Evolutionary conservation across 2,888 invertebrate species (phyloP).

Genomic region (Morinoia aosen): DNA sequence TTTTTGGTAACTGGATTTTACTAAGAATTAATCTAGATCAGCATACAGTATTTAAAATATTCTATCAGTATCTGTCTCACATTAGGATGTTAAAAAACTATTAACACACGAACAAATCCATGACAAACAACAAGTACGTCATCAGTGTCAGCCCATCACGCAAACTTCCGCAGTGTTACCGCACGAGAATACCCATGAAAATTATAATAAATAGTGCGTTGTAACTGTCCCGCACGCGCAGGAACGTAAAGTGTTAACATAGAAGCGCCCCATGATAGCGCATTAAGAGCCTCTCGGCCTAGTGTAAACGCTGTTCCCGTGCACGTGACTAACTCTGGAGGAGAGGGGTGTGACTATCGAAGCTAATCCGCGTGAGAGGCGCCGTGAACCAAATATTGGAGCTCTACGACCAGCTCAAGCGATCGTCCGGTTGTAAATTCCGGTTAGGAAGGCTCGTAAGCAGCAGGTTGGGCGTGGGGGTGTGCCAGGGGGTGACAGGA

Average conservation of each 20-base stretch:
- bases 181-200: no score
- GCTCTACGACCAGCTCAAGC: conserved; percentile 20
- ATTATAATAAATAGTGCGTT: no score
- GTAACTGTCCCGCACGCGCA: neutral
- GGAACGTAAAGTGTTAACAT: neutral
- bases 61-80: no score
- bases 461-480: neutral
- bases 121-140: no score
- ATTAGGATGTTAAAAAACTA: no score
- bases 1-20: no score
- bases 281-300: neutral
- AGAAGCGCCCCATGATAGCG: neutral
- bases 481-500: neutral
- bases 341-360: neutral
- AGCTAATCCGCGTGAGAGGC: conserved; percentile 40
- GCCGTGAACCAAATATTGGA: conserved; percentile 35
- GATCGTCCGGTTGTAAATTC: conserved; percentile 41
- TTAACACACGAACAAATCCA: no score
- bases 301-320: neutral
- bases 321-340: neutral
- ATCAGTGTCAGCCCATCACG: no score
- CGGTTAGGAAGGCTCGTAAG: conserved; percentile 36
- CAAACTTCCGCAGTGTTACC: no score
- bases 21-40: no score
- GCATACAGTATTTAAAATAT: no score